phyloP scores from a whole-genome alignment of 2,113 vertebrate genomes.

The Lasiurus cinereus region DNA sequence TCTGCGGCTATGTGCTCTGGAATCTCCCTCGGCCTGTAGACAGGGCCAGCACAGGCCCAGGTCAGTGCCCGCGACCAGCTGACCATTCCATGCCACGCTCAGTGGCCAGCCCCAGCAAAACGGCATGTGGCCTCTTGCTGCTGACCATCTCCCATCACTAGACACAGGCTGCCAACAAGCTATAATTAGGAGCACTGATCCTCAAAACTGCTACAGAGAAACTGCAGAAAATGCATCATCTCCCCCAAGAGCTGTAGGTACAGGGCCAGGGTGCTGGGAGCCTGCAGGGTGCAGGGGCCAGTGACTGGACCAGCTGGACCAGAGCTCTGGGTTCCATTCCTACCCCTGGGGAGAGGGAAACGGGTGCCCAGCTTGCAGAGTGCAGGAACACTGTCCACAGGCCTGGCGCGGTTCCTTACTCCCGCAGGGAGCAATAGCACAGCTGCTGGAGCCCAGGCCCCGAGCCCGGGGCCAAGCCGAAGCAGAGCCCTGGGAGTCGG shows the following conservation, averaged over 20 bases:
- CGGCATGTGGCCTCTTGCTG: fast-evolving
- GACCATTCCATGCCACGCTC: fast-evolving
- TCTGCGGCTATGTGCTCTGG: not conserved
- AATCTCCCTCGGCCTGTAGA: not conserved
- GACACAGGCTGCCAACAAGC: not conserved
- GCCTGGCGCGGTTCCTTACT: fast-evolving
- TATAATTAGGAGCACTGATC: not conserved
- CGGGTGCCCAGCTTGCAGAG: fast-evolving
- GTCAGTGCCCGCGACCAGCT: fast-evolving
- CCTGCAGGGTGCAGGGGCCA: not conserved
- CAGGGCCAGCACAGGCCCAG: not conserved
- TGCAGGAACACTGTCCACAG: fast-evolving
- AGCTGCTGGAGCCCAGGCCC: not conserved
- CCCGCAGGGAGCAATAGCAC: not conserved
- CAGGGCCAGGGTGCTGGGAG: not conserved
- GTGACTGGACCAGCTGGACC: not conserved
- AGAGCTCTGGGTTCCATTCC: not conserved
- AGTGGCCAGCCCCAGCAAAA: not conserved
- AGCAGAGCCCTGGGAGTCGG: not conserved
- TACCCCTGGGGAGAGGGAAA: fast-evolving
- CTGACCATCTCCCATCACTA: not conserved
- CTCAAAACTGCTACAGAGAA: not conserved
- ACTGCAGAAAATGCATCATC: not conserved
- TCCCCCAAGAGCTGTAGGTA: not conserved
- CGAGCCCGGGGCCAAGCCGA: not conserved